Conservation (phyloP, 2,888 invertebrate species). For the Smittia aterrima region DNA sequence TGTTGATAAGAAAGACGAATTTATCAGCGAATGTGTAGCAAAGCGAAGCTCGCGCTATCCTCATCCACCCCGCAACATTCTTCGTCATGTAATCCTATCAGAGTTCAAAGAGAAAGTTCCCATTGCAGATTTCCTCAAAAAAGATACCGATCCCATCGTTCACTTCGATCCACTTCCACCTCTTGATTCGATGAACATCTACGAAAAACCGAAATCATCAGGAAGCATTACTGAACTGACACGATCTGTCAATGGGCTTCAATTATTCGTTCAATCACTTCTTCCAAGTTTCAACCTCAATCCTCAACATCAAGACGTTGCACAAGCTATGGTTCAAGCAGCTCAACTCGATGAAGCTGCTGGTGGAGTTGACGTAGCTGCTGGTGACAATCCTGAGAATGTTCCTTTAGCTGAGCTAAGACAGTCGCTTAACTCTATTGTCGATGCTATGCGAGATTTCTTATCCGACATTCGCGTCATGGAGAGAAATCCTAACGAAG, state of each 20-base stretch:
- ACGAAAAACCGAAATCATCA: constrained; percentile 53
- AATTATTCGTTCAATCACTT: constrained; percentile 69
- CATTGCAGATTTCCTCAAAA: constrained; percentile 51
- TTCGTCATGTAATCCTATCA: constrained; percentile 53
- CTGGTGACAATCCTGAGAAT: constrained; percentile 48
- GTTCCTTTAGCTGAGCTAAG: constrained; percentile 54
- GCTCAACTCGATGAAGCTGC: constrained; percentile 43
- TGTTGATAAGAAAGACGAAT: constrained; percentile 62
- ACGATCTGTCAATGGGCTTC: constrained; percentile 49
- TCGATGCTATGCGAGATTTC: constrained; percentile 72
- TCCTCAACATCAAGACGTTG: constrained; percentile 13
- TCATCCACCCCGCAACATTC: constrained; percentile 51
- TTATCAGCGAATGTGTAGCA: constrained; percentile 60
- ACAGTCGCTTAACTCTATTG: constrained; percentile 63
- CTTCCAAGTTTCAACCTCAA: constrained; percentile 63
- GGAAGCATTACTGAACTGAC: not conserved
- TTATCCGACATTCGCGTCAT: constrained; percentile 64
- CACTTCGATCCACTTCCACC: constrained; percentile 80
- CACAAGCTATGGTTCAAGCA: constrained; percentile 43
- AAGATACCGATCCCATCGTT: constrained; percentile 57
- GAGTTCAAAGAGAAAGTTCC: constrained; percentile 57
- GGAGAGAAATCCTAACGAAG: constrained; percentile 57
- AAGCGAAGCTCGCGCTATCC: constrained; percentile 58
- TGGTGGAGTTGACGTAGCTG: constrained; percentile 41
- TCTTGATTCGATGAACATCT: constrained; percentile 68